Base-by-base conservation (phyloP, 2,797 vertebrate genomes). In the Melanogrammus aeglefinus region DNA sequence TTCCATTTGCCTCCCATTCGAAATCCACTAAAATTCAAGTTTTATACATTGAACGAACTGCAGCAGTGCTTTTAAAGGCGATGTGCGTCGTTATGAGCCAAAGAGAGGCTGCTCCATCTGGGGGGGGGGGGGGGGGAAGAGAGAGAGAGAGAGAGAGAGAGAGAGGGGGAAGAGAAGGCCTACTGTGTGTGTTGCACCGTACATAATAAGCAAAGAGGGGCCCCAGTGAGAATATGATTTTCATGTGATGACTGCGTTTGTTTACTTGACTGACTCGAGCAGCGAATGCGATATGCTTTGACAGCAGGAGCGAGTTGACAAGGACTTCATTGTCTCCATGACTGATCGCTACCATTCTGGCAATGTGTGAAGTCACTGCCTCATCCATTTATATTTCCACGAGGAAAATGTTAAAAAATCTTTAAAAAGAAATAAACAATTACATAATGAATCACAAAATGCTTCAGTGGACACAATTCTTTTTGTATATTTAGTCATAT, bases 181-280 rank as follows among this genome's bases (percentile, higher is more conserved):
- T 39, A 9, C 9, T 87, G 79, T 90, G 84, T 81, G 71, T 83
- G 77, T 77, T 47, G 72, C 79, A 75, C 12, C 72, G 51, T 82
- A 38, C 38, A 73, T 38, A 80, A 47, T 39, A 36, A 66, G 80
- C 70, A 77, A 77, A 83, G 35, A 86, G 80, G 44, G 44, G 76
- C 21, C 84, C 3, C 3, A 77, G 66, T 80, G 73, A 77, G 77
- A 66, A 80, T 81, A 57, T 85, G 83, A 88, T 84, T 84, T 87
- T 79, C 85, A 90, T 88, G 86, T 85, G 86, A 91, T 83, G 76
- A 63, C n/a, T 31, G 69, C 16, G 69, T 31, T 31, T 71, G 69
- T 71, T 71, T 71, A 13, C 69, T 31, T 69, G 10, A 27, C n/a
- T n/a, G 69, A 31, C 29, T 33, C 10, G 14, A 29, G 18, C 24